phyloP scores from a whole-genome alignment of 2,113 vertebrate species.

The Forbesichthys papilliferus region DNA sequence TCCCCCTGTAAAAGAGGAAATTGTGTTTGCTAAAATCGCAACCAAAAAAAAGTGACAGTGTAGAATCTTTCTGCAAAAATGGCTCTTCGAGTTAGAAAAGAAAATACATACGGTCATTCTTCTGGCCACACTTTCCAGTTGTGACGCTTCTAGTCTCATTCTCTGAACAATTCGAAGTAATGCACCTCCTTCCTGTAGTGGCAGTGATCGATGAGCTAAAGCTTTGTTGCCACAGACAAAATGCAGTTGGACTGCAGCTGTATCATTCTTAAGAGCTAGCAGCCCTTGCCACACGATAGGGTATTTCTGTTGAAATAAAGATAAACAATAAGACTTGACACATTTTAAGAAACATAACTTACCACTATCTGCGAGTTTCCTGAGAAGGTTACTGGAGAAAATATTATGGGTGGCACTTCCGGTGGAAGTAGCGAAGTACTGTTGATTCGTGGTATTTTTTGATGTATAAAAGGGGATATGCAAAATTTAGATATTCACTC shows the following conservation, averaged over 20 bases:
- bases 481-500: neutral
- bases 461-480: too few species aligned
- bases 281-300: constrained; percentile 98
- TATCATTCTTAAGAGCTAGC: constrained; percentile 95
- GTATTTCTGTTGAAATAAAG: constrained; percentile 84
- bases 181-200: constrained; percentile 88
- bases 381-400: too few species aligned
- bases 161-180: constrained; percentile 92
- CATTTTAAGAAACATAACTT: constrained; percentile 9
- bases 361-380: too few species aligned
- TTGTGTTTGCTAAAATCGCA: neutral
- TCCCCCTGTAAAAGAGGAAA: constrained; percentile 83
- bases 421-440: too few species aligned
- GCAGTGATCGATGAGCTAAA: constrained; percentile 91
- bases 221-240: constrained; percentile 97
- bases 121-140: constrained; percentile 92
- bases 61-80: neutral
- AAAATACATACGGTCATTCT: constrained; percentile 89
- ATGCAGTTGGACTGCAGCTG: constrained; percentile 95
- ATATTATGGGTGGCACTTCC: too few species aligned
- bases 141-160: constrained; percentile 93
- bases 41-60: neutral
- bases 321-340: neutral
- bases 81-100: neutral
- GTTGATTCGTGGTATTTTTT: too few species aligned